phyloP scores from a whole-genome alignment of 2,888 invertebrate species.

The Metacarcinus magister region DNA sequence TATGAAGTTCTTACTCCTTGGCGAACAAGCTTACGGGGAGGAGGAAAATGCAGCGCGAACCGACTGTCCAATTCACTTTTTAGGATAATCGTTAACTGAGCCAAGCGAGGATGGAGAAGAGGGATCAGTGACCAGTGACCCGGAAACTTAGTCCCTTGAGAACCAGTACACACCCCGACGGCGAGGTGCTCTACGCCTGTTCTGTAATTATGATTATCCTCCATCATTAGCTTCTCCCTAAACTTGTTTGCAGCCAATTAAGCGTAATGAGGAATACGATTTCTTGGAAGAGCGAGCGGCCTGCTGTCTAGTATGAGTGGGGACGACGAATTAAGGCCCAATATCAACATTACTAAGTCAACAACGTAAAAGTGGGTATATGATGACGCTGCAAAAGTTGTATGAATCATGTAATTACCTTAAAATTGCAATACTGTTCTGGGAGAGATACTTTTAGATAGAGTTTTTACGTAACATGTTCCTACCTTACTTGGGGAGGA shows the following conservation, averaged over 20 bases:
- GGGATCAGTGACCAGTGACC: background rate
- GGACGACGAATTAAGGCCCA: too few species aligned
- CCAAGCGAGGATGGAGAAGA: background rate
- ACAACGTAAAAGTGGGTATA: background rate
- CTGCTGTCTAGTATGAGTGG: too few species aligned
- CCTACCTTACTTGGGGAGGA: too few species aligned
- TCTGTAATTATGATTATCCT: background rate
- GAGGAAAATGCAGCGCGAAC: background rate
- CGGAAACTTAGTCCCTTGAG: background rate
- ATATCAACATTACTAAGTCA: too few species aligned
- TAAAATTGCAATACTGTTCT: too few species aligned
- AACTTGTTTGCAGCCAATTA: background rate
- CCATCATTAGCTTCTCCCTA: background rate
- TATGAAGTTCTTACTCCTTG: background rate
- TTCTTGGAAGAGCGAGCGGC: too few species aligned
- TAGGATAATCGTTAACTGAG: too few species aligned
- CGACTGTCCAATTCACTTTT: too few species aligned
- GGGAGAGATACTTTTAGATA: too few species aligned
- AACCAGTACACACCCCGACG: background rate
- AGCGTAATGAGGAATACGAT: background rate
- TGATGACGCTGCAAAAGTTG: background rate
- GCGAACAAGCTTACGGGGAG: background rate
- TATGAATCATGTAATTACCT: background rate
- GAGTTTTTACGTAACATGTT: too few species aligned
- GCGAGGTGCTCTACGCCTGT: background rate